Conservation (phyloP, 2,888 invertebrate genomes). For the Strigamia crassipes region DNA sequence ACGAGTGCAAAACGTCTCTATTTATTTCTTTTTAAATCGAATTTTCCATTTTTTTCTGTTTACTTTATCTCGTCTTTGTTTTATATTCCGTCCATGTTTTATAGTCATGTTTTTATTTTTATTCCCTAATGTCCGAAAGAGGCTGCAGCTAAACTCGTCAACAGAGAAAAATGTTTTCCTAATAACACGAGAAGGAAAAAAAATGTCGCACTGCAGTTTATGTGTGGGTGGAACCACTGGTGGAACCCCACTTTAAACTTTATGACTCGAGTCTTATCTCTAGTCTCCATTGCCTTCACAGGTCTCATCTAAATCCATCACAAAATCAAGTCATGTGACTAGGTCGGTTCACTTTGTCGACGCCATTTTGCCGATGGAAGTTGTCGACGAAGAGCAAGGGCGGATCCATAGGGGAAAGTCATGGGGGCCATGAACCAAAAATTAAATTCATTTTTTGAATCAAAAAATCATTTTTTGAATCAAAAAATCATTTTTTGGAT, state of each 20-base stretch:
- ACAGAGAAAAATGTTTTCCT: neutral
- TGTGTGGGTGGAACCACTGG: neutral
- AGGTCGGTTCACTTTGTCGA: too few species aligned
- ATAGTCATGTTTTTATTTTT: neutral
- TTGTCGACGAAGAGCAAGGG: too few species aligned
- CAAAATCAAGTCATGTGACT: conserved; percentile 14
- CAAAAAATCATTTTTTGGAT: too few species aligned
- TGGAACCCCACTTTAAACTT: conserved; percentile 35
- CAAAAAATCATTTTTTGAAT: too few species aligned
- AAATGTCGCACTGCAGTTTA: conserved; percentile 24
- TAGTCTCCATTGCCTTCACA: neutral
- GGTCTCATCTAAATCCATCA: conserved; percentile 25
- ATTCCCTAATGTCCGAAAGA: neutral
- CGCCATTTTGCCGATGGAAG: too few species aligned
- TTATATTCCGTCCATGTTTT: neutral
- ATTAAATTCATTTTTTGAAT: too few species aligned
- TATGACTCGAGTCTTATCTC: conserved; percentile 17
- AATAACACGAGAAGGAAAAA: neutral
- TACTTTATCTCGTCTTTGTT: neutral
- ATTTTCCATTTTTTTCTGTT: neutral
- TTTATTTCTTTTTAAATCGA: neutral
- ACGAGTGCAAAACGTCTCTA: neutral
- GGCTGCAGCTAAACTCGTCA: neutral
- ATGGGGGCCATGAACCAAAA: too few species aligned
- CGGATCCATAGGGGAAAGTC: too few species aligned